phyloP scores from a whole-genome alignment of 2,797 vertebrate genomes.

The Anniella stebbinsi region DNA sequence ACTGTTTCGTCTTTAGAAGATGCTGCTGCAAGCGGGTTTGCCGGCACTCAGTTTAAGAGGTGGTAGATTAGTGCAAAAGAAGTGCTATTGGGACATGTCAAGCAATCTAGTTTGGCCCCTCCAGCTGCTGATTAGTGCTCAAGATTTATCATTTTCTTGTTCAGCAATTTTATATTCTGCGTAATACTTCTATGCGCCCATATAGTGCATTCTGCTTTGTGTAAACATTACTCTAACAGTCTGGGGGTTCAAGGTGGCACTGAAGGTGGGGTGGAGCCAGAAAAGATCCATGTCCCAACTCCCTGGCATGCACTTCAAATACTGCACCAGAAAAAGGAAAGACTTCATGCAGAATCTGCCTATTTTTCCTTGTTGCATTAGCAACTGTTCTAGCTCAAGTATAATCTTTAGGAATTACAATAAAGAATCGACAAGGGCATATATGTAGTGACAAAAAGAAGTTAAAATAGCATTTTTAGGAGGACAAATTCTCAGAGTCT shows the following conservation, averaged over 20 bases:
- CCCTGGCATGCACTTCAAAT: constrained; percentile 66
- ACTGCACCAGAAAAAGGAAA: constrained; percentile 50
- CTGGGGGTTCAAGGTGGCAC: constrained; percentile 38
- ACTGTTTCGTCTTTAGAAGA: constrained; percentile 43
- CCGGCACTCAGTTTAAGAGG: constrained; percentile 39
- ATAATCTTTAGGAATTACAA: constrained; percentile 66
- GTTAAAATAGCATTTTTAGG: constrained; percentile 9
- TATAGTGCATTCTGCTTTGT: constrained; percentile 56
- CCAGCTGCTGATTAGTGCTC: constrained; percentile 46
- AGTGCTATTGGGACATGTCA: constrained; percentile 57
- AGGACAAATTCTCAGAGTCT: constrained; percentile 29
- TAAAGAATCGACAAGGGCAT: constrained; percentile 33
- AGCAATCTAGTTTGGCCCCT: constrained; percentile 55
- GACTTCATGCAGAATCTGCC: constrained; percentile 70
- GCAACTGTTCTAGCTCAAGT: constrained; percentile 21
- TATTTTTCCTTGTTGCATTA: constrained; percentile 64
- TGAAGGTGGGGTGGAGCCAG: constrained; percentile 53
- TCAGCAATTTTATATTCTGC: constrained; percentile 58
- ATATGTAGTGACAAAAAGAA: background rate
- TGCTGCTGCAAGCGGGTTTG: constrained; percentile 33
- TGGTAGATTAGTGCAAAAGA: constrained; percentile 67
- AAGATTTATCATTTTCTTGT: constrained; percentile 61
- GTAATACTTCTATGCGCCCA: constrained; percentile 58
- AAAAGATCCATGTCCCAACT: constrained; percentile 44
- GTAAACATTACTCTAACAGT: constrained; percentile 56